These are phyloP conservation scores for Globodera ellingtonae DNA, from an alignment of 1,140 invertebrate genomes.

Conservation along the genomic window DNA sequence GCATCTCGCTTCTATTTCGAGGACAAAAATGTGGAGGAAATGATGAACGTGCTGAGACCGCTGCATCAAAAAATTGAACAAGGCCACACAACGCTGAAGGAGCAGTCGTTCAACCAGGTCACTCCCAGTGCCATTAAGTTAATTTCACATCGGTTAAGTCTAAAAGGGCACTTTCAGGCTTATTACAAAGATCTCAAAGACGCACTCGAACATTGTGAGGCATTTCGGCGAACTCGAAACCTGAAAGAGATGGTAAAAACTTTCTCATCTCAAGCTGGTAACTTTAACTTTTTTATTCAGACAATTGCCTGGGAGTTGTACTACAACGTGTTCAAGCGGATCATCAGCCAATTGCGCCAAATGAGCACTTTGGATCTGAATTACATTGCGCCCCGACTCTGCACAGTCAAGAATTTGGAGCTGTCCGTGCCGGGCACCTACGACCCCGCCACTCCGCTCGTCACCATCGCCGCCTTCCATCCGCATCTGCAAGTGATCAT, in stretches of 20 bases:
- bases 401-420: constrained; percentile 85
- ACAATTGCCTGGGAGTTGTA: constrained; percentile 95
- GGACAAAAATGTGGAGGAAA: constrained; percentile 79
- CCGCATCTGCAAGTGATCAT: constrained; percentile 85
- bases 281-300: background rate
- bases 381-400: constrained; percentile 89
- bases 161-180: constrained; percentile 66
- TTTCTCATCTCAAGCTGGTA: no score
- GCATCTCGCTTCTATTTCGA: constrained; percentile 94
- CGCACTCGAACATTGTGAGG: constrained; percentile 88
- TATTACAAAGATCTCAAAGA: constrained; percentile 91
- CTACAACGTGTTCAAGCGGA: constrained; percentile 88
- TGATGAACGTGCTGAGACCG: constrained; percentile 92
- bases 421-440: constrained; percentile 92
- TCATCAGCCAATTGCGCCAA: constrained; percentile 88
- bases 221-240: constrained; percentile 80
- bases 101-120: constrained; percentile 87
- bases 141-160: no score
- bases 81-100: constrained; percentile 88
- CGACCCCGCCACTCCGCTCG: constrained; percentile 72
- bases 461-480: constrained; percentile 85
- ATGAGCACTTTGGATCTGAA: constrained; percentile 76
- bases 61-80: constrained; percentile 88
- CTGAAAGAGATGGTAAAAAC: constrained; percentile 81
- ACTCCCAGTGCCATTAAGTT: background rate